These are phyloP conservation scores for Halesus radiatus DNA, from an alignment of 1,140 invertebrate genomes.

Conservation along the genomic window DNA sequence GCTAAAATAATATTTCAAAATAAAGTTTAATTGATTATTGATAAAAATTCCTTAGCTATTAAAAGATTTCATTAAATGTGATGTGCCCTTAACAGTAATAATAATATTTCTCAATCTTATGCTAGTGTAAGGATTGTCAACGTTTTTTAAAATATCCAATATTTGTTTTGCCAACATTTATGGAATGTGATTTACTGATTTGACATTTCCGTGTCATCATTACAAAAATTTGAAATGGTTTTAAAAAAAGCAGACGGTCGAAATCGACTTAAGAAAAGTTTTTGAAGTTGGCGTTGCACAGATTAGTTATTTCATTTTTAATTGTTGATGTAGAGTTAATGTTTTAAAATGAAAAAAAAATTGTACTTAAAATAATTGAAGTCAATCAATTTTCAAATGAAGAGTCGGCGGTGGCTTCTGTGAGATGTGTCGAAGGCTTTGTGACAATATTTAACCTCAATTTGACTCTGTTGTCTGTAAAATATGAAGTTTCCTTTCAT, in stretches of 20 bases:
- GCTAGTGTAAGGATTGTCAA: conserved; percentile 37
- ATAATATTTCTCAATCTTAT: conserved; percentile 43
- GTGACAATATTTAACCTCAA: conserved; percentile 30
- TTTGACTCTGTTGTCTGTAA: conserved; percentile 22
- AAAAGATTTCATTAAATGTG: conserved; percentile 40
- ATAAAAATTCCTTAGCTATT: conserved; percentile 22
- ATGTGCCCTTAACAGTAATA: conserved; percentile 44
- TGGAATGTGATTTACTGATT: conserved; percentile 2
- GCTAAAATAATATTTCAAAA: conserved; percentile 22
- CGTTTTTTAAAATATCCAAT: conserved; percentile 20
- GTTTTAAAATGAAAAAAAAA: conserved; percentile 18
- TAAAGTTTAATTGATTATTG: background rate
- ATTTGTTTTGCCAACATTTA: background rate
- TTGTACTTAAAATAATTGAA: conserved; percentile 4
- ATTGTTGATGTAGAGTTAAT: background rate
- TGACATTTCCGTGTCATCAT: background rate
- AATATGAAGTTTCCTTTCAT: background rate
- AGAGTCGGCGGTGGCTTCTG: conserved; percentile 2
- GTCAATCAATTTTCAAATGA: conserved; percentile 5
- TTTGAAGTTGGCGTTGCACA: background rate
- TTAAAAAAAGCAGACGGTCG: background rate
- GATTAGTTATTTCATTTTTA: conserved; percentile 2
- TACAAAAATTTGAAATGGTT: background rate
- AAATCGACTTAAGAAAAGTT: background rate
- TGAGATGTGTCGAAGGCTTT: conserved; percentile 13